Evolutionary conservation across 2,797 vertebrate genomes (phyloP).

Genomic region (Hyperoplus immaculatus): DNA sequence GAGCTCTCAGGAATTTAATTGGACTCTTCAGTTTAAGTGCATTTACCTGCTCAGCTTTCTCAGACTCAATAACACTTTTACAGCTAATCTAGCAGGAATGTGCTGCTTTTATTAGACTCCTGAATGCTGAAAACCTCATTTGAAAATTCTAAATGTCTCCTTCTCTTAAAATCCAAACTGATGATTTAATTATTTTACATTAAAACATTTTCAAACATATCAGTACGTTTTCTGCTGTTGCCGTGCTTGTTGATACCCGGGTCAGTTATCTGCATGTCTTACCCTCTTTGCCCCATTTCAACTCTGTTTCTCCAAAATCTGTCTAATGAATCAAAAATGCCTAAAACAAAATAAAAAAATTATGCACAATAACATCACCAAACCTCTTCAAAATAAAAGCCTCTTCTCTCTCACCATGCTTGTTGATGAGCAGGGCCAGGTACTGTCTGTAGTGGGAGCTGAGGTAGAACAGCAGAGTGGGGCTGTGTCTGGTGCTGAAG

Average conservation of each 20-base stretch:
- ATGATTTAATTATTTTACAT: constrained; percentile 26
- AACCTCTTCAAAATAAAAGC: constrained; percentile 31
- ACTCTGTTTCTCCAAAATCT: too few relatives aligned
- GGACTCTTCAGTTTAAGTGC: constrained; percentile 42
- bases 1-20: constrained; percentile 48
- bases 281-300: too few relatives aligned
- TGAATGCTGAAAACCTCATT: constrained; percentile 39
- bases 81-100: constrained; percentile 53
- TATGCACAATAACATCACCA: not conserved
- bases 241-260: constrained; percentile 57
- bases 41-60: constrained; percentile 52
- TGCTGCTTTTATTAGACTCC: constrained; percentile 40
- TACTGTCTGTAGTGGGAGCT: constrained; percentile 90
- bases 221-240: constrained; percentile 24
- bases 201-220: constrained; percentile 38
- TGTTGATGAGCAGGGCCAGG: constrained; percentile 89
- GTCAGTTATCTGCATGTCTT: too few relatives aligned
- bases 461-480: constrained; percentile 89
- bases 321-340: too few relatives aligned
- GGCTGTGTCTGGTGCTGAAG: constrained; percentile 89
- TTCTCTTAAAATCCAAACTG: constrained; percentile 42
- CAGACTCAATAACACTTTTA: constrained; percentile 56
- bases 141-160: constrained; percentile 42
- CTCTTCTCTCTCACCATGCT: constrained; percentile 86
- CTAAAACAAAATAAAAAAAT: too few relatives aligned